Evolutionary conservation across 2,113 vertebrate genomes (phyloP), one percentile per base, ranked within the genome.

Genomic region (Numida meleagris): DNA sequence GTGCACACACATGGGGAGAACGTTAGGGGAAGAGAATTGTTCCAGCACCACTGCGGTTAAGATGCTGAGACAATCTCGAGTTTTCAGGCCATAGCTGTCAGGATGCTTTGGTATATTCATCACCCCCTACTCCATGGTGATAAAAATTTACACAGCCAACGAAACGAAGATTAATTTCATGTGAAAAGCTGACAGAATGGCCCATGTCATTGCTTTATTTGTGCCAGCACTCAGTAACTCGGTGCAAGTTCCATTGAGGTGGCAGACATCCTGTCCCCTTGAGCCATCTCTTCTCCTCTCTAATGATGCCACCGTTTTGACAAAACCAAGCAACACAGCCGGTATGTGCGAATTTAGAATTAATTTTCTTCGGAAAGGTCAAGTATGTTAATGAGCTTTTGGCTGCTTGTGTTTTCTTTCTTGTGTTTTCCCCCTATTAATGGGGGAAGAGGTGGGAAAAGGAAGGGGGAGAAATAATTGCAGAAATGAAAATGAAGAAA

Each of bases 261-360:
- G 98, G 97, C 97, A 98, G 98, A 97, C 98, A 92, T 91, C 95
- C 79, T 80, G 97, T 98, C 97, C 97, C 98, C 97, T 95, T 90
- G 29, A 97, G 98, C 96, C 97, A 95, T 96, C 94, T 97, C 97
- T 29, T 95, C 97, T 97, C 96, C 94, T 94, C 96, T 96, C 97
- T 98, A 97, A 98, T 97, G 97, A 98, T 97, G 98, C 93, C 96
- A 96, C 71, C 58, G 45, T 97, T 98, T 86, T 98, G 97, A 98
- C 98, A 98, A 97, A 97, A 97, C 96, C 91, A 96, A 98, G 96
- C 97, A 94, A 46, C 95, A 34, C 95, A 97, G 97, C 97, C 68
- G 77, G 97, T 97, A 98, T 67, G 97, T 98, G 98, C 95, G 97
- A 98, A 97, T 95, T 98, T 97, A 95, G 97, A 98, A 98, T 98